Conservation (phyloP, 2,797 vertebrate species). For the Chelon labrosus region DNA sequence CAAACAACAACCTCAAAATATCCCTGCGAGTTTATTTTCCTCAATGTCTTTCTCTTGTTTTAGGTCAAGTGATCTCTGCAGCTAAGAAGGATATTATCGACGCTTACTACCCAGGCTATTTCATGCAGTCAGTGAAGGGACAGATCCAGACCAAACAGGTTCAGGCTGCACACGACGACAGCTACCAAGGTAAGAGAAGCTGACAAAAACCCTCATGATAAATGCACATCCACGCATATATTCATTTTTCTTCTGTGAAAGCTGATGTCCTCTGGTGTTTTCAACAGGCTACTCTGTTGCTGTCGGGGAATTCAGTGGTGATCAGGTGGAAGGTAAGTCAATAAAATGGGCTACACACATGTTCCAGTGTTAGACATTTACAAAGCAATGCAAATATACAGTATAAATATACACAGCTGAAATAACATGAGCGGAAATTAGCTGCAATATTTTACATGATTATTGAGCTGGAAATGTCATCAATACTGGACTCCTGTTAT, state of each 20-base stretch:
- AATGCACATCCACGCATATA: not conserved
- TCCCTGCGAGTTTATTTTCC: not conserved
- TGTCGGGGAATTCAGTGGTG: conserved; percentile 93
- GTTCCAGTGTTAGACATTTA: not conserved
- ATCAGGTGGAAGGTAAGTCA: conserved; percentile 88
- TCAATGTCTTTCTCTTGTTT: not conserved
- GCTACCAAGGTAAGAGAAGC: conserved; percentile 87
- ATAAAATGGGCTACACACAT: not conserved
- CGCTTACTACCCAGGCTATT: conserved; percentile 88
- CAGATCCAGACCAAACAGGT: conserved; percentile 90
- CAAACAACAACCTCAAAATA: conserved; percentile 4
- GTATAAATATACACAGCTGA: not conserved
- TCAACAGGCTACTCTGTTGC: conserved; percentile 91
- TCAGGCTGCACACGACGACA: conserved; percentile 86
- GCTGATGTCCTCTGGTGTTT: conserved; percentile 11
- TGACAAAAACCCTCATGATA: not conserved
- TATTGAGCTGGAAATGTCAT: conserved; percentile 50
- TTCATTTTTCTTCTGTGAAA: not conserved
- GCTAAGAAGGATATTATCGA: conserved; percentile 88
- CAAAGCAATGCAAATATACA: conserved; percentile 12
- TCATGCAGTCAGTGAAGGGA: conserved; percentile 87
- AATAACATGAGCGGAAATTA: conserved; percentile 35
- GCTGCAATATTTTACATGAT: conserved; percentile 45
- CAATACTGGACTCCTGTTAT: conserved; percentile 48
- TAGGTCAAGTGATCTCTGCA: conserved; percentile 93